Evolutionary conservation across 2,797 vertebrate species (phyloP), one percentile per base, ranked within the genome.

Genomic region (Enteromius paludinosus): DNA sequence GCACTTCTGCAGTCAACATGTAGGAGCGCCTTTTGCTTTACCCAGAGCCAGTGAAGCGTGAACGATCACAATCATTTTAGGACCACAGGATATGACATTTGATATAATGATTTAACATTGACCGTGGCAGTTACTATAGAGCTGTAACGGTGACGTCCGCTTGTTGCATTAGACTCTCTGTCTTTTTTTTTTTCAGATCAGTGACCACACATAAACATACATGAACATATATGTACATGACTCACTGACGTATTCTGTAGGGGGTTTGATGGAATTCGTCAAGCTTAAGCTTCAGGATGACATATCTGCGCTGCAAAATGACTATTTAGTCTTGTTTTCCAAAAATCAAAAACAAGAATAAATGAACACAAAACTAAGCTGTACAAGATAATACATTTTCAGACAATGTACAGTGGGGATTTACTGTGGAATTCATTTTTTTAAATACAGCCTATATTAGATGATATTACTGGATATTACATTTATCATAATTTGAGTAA

Each of bases 101-200:
- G 30, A 65, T 82, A 47, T 74, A 75, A 56, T 75, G 47, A 54
- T 82, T 73, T 65, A 54, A 74, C 61, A 38, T 20, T 52, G 70
- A 54, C 45, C 30, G 33, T 28, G 45, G 56, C 47, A 65, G 59
- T 65, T 49, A 62, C 28, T 25, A 43, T 43, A 49, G 28, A 52
- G 56, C 20, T 49, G 30, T 76, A 45, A 62, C 73, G 12, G 9
- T 45, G 38, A 76, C 2, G 54, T 35, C 25, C 11, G 12, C 30
- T 62, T 35, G 30, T 20, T 62, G 33, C 41, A 52, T 72, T 72
- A 64, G n/a, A 18, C 41, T 82, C 30, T 28, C n/a, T 17, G 25
- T 38, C 15, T 73, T 49, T 74, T 61, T 74, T 61, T 54, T 72
- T 65, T 56, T 23, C 23, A 66, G 15, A 30, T 74, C 47, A 38